A percentile compares a stretch with the other conserved stretches of the same genome.
Evolutionary conservation across 2,888 invertebrate species (phyloP).

Genomic region (Erebia palarica): DNA sequence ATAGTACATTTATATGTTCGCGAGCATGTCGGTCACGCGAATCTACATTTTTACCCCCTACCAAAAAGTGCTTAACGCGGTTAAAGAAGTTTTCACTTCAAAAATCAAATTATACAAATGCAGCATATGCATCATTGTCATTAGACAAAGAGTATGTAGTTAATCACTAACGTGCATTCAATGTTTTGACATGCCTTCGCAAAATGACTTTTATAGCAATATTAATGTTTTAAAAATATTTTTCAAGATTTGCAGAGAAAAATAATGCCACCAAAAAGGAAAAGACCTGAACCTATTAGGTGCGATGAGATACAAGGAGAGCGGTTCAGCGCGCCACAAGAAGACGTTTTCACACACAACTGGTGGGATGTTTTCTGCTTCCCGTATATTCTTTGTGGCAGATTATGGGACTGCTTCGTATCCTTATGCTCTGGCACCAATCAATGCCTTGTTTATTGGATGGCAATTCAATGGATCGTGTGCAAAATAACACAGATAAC

Average conservation of each 20-base stretch:
- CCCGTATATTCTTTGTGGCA: slow-evolving; percentile 62
- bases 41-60: no score
- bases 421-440: slow-evolving; percentile 65
- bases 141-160: no score
- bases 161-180: no score
- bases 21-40: no score
- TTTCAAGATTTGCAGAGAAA: background rate
- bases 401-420: slow-evolving; percentile 62
- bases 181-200: background rate
- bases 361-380: slow-evolving; percentile 74
- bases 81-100: no score
- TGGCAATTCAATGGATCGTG: slow-evolving; percentile 68
- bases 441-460: slow-evolving; percentile 67
- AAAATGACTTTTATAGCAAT: background rate
- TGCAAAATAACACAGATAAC: slow-evolving; percentile 65
- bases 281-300: slow-evolving; percentile 44
- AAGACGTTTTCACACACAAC: slow-evolving; percentile 60
- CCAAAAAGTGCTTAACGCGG: no score
- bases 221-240: background rate
- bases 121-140: no score
- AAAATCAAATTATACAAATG: no score
- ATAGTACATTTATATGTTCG: no score
- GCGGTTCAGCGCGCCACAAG: slow-evolving; percentile 56
- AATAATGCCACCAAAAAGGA: slow-evolving; percentile 53
- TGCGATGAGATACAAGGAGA: slow-evolving; percentile 57